Percentiles rank a stretch among this genome's conserved stretches.
These are phyloP conservation scores for Pangasius sanitwongsei DNA, from an alignment of 2,797 vertebrate species.

Conservation along the genomic window DNA sequence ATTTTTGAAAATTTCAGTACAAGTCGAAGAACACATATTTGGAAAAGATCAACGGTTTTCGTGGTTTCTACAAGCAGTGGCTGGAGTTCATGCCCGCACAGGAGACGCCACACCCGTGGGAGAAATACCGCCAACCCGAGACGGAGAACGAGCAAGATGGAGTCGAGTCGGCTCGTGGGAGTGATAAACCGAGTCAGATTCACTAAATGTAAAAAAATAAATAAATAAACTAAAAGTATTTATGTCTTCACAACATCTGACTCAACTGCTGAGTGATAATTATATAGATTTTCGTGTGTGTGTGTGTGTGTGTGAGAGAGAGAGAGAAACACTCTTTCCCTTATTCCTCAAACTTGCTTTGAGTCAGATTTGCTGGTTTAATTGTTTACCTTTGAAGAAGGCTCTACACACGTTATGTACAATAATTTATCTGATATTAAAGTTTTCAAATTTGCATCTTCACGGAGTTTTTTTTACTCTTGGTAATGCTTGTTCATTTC, in stretches of 20 bases:
- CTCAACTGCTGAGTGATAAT: neutral
- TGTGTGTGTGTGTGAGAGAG: neutral
- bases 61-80: conserved; percentile 93
- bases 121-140: conserved; percentile 67
- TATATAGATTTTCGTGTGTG: neutral
- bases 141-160: neutral
- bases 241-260: neutral
- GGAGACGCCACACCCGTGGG: conserved; percentile 81
- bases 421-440: no score
- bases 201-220: neutral
- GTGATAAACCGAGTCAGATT: neutral
- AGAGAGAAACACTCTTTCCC: no score
- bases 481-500: no score
- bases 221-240: neutral
- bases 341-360: no score
- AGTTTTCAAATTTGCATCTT: no score
- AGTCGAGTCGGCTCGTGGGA: neutral
- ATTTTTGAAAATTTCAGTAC: conserved; percentile 71
- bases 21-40: conserved; percentile 88
- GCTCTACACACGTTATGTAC: no score
- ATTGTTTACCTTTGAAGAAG: no score
- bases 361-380: no score
- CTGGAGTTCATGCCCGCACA: conserved; percentile 84
- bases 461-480: no score
- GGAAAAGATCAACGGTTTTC: conserved; percentile 91